Percentiles rank a stretch among this genome's conserved stretches.
Conservation (phyloP, 2,888 invertebrate genomes). For the Drosophila siamana region DNA sequence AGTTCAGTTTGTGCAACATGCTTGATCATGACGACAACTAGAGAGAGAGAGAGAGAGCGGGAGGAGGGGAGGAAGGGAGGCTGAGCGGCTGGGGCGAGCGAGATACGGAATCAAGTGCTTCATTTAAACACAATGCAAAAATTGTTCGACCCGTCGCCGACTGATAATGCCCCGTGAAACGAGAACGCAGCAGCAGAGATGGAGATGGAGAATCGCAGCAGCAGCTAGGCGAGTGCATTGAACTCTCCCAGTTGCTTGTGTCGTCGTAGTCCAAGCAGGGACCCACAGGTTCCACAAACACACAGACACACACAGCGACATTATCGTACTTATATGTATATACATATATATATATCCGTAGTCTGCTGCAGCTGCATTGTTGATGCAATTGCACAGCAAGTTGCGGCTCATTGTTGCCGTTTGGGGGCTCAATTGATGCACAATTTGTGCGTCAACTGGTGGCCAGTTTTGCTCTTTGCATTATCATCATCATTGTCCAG, state of each 20-base stretch:
- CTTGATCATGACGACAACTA: slow-evolving; percentile 24
- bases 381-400: slow-evolving; percentile 37
- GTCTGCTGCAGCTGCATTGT: slow-evolving; percentile 20
- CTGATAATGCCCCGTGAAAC: slow-evolving; percentile 37
- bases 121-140: slow-evolving; percentile 54
- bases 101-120: slow-evolving; percentile 38
- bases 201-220: not conserved
- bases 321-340: slow-evolving; percentile 4
- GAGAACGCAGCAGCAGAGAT: slow-evolving; percentile 4
- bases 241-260: slow-evolving; percentile 14
- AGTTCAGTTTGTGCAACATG: slow-evolving; percentile 15
- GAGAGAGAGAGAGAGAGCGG: not conserved
- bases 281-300: slow-evolving; percentile 9
- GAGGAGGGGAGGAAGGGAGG: not conserved
- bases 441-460: slow-evolving; percentile 29
- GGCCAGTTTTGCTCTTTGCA: slow-evolving; percentile 14
- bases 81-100: too few species aligned
- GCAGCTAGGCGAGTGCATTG: slow-evolving; percentile 41
- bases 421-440: slow-evolving; percentile 49
- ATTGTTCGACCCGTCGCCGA: slow-evolving; percentile 26
- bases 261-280: slow-evolving; percentile 23
- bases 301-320: not conserved
- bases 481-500: slow-evolving; percentile 35
- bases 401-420: slow-evolving; percentile 30
- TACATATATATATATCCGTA: not conserved